These are phyloP conservation scores for Mandrillus leucophaeus DNA, from an alignment of 2,113 vertebrate species.

Conservation along the genomic window DNA sequence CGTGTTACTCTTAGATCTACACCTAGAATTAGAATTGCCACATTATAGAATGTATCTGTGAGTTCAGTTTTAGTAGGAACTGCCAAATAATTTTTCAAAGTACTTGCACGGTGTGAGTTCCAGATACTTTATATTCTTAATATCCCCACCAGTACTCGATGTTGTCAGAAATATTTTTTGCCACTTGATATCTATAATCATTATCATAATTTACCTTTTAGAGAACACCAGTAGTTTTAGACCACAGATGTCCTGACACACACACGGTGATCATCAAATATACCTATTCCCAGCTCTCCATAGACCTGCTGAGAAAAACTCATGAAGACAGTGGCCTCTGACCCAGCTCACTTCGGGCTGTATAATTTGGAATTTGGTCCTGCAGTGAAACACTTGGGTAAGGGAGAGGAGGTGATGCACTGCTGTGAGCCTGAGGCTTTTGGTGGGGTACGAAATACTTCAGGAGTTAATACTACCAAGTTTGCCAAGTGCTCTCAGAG, in stretches of 20 bases:
- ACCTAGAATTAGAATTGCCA: neutral
- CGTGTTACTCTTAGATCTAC: neutral
- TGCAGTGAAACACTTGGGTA: neutral
- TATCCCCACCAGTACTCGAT: neutral
- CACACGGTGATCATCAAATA: neutral
- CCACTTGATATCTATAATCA: neutral
- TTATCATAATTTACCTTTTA: conserved; percentile 8
- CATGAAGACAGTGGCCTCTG: neutral
- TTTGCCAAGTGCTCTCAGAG: neutral
- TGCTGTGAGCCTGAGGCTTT: neutral
- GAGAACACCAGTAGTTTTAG: neutral
- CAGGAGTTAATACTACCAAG: neutral
- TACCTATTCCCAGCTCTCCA: neutral
- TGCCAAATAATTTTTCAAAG: neutral
- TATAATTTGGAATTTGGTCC: neutral
- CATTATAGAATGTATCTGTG: neutral
- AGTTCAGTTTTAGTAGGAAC: neutral
- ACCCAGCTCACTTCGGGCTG: neutral
- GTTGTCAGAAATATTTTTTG: neutral
- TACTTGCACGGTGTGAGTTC: neutral
- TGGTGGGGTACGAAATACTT: neutral
- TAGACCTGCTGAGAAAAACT: neutral
- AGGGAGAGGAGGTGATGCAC: neutral
- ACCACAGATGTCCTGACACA: too few relatives aligned
- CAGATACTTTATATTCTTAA: neutral